These are phyloP conservation scores for Apostichopus californicus DNA, from an alignment of 35 echinoderm and acorn worm genomes.

Conservation along the genomic window DNA sequence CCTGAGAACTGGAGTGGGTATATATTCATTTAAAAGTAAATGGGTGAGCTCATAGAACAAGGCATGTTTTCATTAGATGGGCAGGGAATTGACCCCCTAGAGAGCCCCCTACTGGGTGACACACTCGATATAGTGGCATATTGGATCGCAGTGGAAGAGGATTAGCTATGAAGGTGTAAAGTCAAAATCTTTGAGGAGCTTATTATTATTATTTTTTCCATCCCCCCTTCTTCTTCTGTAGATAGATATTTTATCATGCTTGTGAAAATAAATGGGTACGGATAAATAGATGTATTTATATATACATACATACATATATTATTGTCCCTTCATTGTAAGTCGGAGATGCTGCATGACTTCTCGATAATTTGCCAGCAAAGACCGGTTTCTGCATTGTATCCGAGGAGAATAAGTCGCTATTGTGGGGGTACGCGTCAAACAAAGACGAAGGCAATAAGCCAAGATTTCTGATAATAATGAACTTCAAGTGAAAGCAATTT, in stretches of 20 bases:
- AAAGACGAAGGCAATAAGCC: neutral
- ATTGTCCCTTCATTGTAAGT: too few species aligned
- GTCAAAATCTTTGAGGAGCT: slow-evolving; percentile 6
- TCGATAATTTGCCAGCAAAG: neutral
- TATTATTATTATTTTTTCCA: neutral
- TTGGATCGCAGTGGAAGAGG: neutral
- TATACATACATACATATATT: too few species aligned
- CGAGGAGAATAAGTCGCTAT: neutral
- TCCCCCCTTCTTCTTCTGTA: neutral
- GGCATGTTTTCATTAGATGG: slow-evolving; percentile 41
- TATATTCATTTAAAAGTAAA: neutral
- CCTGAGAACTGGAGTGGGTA: neutral
- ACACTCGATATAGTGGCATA: slow-evolving; percentile 12
- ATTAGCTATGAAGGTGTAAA: slow-evolving; percentile 30
- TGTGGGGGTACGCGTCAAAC: neutral
- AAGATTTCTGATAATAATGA: neutral
- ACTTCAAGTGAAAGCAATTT: too few species aligned
- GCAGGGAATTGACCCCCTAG: slow-evolving; percentile 11
- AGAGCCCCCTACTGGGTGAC: slow-evolving; percentile 27
- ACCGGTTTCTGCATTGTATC: neutral
- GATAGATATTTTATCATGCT: neutral
- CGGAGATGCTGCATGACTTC: neutral
- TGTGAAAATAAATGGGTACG: neutral
- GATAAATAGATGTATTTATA: too few species aligned
- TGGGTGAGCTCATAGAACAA: neutral